phyloP scores from a whole-genome alignment of 2,888 invertebrate species.

The Limnephilus rhombicus region DNA sequence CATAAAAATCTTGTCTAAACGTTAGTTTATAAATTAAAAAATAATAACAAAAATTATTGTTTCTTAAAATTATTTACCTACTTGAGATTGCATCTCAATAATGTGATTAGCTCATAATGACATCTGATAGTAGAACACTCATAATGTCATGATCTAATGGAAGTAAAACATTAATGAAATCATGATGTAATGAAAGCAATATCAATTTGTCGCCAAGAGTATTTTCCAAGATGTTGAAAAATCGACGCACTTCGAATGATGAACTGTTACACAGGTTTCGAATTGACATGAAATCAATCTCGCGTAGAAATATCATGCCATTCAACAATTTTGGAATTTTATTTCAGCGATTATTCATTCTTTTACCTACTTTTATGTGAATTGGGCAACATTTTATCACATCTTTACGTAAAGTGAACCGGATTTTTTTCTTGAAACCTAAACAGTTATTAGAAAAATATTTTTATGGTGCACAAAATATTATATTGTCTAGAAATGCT shows the following conservation, averaged over 20 bases:
- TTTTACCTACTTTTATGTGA: neutral
- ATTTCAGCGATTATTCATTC: neutral
- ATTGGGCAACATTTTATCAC: neutral
- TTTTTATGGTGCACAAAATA: neutral
- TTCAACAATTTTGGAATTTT: neutral
- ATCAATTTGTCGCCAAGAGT: neutral
- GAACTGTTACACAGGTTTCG: neutral
- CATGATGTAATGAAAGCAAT: neutral
- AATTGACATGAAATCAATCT: neutral
- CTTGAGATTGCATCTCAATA: neutral
- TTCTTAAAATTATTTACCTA: neutral
- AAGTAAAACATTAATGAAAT: too few species aligned
- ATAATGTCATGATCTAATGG: too few species aligned
- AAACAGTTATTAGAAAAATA: neutral
- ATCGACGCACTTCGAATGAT: neutral
- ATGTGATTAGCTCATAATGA: neutral
- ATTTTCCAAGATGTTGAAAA: neutral
- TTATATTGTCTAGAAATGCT: too few species aligned
- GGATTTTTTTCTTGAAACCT: neutral
- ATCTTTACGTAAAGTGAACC: neutral
- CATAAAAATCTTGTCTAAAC: too few species aligned
- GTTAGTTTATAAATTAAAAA: too few species aligned
- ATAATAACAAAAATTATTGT: neutral
- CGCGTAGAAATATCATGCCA: neutral
- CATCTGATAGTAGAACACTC: neutral